Conservation (phyloP, 2,113 vertebrate species). For the Ranitomeya variabilis region DNA sequence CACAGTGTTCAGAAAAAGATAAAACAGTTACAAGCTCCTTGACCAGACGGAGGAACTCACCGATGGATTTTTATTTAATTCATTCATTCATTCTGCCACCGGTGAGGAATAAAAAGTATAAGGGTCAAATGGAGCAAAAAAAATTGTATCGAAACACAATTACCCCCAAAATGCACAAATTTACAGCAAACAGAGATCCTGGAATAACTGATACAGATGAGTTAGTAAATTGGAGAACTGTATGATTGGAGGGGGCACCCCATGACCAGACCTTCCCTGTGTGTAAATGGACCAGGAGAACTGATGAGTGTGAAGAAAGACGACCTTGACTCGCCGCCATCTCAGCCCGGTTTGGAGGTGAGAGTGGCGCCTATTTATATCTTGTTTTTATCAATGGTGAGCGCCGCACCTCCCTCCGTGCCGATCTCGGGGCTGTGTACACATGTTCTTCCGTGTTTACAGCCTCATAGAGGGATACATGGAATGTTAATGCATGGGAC, state of each 20-base stretch:
- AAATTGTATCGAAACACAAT: too few relatives aligned
- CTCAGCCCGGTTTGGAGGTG: background rate
- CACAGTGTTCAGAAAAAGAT: too few relatives aligned
- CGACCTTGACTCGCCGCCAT: background rate
- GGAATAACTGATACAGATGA: background rate
- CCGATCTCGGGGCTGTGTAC: background rate
- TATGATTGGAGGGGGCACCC: too few relatives aligned
- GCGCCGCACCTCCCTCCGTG: background rate
- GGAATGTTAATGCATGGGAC: constrained; percentile 22
- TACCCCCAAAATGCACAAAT: too few relatives aligned
- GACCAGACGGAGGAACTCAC: too few relatives aligned
- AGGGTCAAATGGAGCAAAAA: too few relatives aligned
- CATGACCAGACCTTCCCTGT: background rate
- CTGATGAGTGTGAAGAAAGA: background rate
- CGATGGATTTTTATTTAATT: too few relatives aligned
- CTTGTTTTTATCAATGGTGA: constrained; percentile 32
- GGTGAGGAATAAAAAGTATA: too few relatives aligned
- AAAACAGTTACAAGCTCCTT: too few relatives aligned
- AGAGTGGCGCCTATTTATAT: background rate
- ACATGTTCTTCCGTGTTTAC: constrained; percentile 16
- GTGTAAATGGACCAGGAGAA: background rate
- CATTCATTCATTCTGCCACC: too few relatives aligned
- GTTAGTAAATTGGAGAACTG: too few relatives aligned
- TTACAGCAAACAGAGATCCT: background rate
- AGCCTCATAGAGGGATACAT: background rate